Evolutionary conservation across 2,888 invertebrate species (phyloP).

Genomic region (Drosophila hamatofila): DNA sequence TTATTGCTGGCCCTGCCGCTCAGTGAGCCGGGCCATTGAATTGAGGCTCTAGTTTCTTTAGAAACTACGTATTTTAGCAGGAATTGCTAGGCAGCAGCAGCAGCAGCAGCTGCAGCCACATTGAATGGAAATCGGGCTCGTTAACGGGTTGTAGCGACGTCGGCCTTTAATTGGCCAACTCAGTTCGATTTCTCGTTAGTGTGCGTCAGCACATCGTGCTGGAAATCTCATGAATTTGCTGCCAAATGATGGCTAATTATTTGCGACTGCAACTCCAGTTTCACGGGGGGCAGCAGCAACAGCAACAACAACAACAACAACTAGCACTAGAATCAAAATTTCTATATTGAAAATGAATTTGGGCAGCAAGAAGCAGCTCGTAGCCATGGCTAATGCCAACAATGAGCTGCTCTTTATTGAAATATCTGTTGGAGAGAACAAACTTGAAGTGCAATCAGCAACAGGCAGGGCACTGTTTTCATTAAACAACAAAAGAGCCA

Average conservation of each 20-base stretch:
- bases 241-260: not conserved
- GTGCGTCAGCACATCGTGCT: not conserved
- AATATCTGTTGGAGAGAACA: constrained; percentile 49
- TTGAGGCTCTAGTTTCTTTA: not conserved
- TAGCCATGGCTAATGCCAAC: constrained; percentile 36
- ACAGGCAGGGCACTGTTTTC: constrained; percentile 49
- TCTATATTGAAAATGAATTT: not conserved
- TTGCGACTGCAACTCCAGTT: not conserved
- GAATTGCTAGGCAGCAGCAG: not conserved
- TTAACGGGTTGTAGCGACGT: not conserved
- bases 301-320: not conserved
- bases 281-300: not conserved
- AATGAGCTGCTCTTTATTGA: constrained; percentile 51
- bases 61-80: not conserved
- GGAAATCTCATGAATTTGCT: not conserved
- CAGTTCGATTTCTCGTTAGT: not conserved
- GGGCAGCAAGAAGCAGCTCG: not conserved
- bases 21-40: not conserved
- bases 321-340: not conserved
- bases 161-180: constrained; percentile 4
- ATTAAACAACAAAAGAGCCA: constrained; percentile 54
- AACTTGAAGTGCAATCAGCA: constrained; percentile 61
- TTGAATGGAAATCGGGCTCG: not conserved
- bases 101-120: no score
- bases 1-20: not conserved